phyloP scores from a whole-genome alignment of 2,888 invertebrate species.

The Neoascia interrupta region DNA sequence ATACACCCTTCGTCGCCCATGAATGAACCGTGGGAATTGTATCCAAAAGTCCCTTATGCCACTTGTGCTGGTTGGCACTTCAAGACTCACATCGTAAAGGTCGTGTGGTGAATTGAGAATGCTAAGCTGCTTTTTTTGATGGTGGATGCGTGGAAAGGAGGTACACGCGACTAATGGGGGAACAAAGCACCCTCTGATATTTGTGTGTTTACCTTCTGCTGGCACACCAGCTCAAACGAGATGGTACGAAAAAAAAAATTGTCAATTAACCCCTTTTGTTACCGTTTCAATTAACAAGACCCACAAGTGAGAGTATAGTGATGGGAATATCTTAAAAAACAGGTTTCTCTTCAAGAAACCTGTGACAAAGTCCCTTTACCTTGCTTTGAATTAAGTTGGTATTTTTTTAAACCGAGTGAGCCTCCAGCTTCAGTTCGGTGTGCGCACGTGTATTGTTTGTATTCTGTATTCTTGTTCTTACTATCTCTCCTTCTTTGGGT shows the following conservation, averaged over 20 bases:
- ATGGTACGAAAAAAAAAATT: conserved; percentile 46
- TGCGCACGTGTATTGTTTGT: conserved; percentile 58
- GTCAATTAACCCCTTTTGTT: conserved; percentile 55
- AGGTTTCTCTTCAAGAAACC: conserved; percentile 26
- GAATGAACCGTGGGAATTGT: conserved; percentile 66
- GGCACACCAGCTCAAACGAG: conserved; percentile 13
- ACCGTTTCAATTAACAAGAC: conserved; percentile 54
- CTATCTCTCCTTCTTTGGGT: conserved; percentile 1
- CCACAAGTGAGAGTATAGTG: conserved; percentile 51
- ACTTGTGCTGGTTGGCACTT: conserved; percentile 5
- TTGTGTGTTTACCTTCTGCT: conserved; percentile 51
- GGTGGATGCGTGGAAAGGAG: conserved; percentile 31
- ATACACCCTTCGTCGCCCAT: conserved; percentile 44
- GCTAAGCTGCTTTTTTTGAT: no score
- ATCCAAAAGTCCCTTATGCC: conserved; percentile 23
- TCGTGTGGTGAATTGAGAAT: conserved; percentile 49
- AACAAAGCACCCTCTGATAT: conserved; percentile 20
- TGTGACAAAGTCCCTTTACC: background rate
- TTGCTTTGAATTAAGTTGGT: no score
- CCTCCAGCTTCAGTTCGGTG: conserved; percentile 6
- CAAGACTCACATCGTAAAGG: conserved; percentile 27
- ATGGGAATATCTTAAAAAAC: conserved; percentile 33
- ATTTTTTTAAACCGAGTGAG: background rate
- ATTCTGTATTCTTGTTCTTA: conserved; percentile 9
- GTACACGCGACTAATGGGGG: conserved; percentile 19